These are phyloP conservation scores for Acyrthosiphon pisum DNA, from an alignment of 1,140 invertebrate species.

Conservation along the genomic window DNA sequence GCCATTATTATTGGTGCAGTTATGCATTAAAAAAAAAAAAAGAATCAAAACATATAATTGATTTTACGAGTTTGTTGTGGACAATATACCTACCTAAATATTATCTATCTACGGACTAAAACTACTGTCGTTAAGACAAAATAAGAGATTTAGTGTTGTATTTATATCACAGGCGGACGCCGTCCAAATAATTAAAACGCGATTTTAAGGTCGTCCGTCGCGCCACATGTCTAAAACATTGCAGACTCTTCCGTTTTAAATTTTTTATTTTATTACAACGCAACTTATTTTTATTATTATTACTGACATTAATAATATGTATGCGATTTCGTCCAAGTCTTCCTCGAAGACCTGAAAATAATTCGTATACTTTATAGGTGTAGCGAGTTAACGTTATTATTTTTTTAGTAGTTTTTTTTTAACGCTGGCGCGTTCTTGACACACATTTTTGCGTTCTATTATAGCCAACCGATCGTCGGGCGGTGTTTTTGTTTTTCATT, in stretches of 20 bases:
- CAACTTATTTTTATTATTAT: not conserved
- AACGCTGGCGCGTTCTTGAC: not conserved
- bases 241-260: not conserved
- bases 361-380: not conserved
- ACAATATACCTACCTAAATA: not conserved
- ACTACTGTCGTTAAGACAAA: not conserved
- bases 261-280: not conserved
- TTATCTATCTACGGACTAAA: not conserved
- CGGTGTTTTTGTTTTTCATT: not conserved
- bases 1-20: not conserved
- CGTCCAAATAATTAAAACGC: conserved; percentile 13
- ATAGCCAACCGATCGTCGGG: not conserved
- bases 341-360: not conserved
- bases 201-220: not conserved
- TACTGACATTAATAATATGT: not conserved
- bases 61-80: not conserved
- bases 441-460: not conserved
- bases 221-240: not conserved
- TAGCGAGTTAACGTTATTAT: not conserved
- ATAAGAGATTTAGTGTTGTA: conserved; percentile 9
- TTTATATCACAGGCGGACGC: not conserved
- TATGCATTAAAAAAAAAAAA: not conserved
- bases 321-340: not conserved
- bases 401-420: not conserved
- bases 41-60: not conserved